phyloP scores from a whole-genome alignment of 37 sponge, comb jelly and placozoan genomes.

The Agelas oroides region DNA sequence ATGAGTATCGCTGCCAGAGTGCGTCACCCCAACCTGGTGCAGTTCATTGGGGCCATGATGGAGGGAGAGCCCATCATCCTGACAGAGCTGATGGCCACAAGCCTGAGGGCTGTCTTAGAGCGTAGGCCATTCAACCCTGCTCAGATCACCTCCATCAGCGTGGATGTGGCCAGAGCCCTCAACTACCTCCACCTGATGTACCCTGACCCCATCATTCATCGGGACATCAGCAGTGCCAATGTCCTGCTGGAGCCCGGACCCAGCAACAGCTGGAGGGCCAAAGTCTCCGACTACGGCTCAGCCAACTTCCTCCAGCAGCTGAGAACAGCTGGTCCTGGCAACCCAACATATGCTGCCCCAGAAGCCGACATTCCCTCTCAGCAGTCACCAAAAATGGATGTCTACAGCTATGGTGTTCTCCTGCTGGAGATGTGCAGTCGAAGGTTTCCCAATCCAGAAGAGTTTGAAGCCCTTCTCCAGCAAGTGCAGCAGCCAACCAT shows the following conservation, averaged over 20 bases:
- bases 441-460: not conserved
- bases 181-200: slow-evolving; percentile 71
- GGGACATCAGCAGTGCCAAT: slow-evolving; percentile 81
- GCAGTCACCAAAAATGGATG: slow-evolving; percentile 65
- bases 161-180: slow-evolving; percentile 62
- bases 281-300: slow-evolving; percentile 76
- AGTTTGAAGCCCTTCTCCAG: not conserved
- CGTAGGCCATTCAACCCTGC: slow-evolving; percentile 6
- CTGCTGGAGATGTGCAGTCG: slow-evolving; percentile 30
- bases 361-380: slow-evolving; percentile 31
- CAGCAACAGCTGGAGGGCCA: slow-evolving; percentile 57
- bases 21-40: slow-evolving; percentile 69
- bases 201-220: slow-evolving; percentile 80
- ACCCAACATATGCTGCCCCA: slow-evolving; percentile 37
- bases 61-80: slow-evolving; percentile 43
- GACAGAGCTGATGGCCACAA: slow-evolving; percentile 74
- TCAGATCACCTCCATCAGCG: slow-evolving; percentile 26
- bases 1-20: slow-evolving; percentile 66
- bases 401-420: slow-evolving; percentile 40
- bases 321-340: not conserved
- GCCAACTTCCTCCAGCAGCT: slow-evolving; percentile 48
- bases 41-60: slow-evolving; percentile 64
- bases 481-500: not conserved
- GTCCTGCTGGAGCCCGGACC: slow-evolving; percentile 58
- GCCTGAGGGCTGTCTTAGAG: slow-evolving; percentile 26